A percentile compares a stretch with the other conserved stretches of the same genome.
Conservation (phyloP, 2,888 invertebrate species). For the Homarus gammarus region DNA sequence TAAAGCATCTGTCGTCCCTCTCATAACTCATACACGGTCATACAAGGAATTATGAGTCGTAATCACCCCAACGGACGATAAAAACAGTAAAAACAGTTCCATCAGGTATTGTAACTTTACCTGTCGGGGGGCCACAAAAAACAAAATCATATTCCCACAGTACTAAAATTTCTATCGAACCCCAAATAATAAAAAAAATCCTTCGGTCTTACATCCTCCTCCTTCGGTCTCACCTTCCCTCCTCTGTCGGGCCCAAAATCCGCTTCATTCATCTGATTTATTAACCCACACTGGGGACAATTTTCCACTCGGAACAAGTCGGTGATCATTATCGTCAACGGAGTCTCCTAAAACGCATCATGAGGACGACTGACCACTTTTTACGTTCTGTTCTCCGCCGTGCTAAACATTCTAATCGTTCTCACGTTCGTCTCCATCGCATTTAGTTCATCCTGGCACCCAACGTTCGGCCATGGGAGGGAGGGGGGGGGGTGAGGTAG, state of each 20-base stretch:
- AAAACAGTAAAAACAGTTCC: no score
- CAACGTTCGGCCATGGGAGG: no score
- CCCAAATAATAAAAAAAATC: neutral
- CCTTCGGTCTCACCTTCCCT: conserved; percentile 9
- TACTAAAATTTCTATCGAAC: neutral
- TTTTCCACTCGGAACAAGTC: conserved; percentile 71
- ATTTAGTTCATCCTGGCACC: conserved; percentile 25
- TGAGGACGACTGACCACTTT: conserved; percentile 64
- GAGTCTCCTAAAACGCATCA: conserved; percentile 68
- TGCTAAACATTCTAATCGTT: conserved; percentile 70
- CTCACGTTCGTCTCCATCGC: conserved; percentile 50
- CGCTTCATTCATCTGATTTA: conserved; percentile 68
- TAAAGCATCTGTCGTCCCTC: no score
- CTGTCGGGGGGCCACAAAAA: no score
- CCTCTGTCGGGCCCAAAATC: conserved; percentile 21
- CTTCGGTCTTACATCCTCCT: neutral
- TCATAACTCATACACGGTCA: no score
- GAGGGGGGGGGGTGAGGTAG: no score
- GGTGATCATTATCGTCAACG: conserved; percentile 67
- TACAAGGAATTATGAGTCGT: no score
- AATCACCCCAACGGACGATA: no score
- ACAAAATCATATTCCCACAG: no score
- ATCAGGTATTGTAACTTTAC: no score
- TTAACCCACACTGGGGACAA: conserved; percentile 60
- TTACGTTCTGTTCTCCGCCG: conserved; percentile 66